Percentiles rank a stretch among this genome's conserved stretches.
Conservation (phyloP, 2,113 vertebrate species). For the Donacobius atricapilla region DNA sequence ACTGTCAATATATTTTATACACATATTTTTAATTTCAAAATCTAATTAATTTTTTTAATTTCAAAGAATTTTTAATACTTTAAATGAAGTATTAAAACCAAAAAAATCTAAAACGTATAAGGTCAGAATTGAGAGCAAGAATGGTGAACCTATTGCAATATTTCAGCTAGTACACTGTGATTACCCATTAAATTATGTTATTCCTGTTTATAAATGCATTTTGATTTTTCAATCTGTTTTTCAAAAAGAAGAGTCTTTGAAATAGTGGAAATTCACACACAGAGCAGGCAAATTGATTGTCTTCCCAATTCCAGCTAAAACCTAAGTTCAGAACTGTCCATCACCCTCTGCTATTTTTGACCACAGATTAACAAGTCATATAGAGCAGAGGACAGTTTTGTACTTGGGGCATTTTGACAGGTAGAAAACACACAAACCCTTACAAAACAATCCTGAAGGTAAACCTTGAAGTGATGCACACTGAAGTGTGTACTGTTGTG, state of each 20-base stretch:
- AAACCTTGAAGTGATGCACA: neutral
- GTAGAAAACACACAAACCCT: neutral
- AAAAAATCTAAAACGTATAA: neutral
- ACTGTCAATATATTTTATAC: too few species aligned
- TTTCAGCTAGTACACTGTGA: neutral
- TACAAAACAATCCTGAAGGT: neutral
- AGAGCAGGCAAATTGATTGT: neutral
- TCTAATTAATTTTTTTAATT: too few species aligned
- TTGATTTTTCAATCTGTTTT: neutral
- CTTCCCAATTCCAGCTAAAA: neutral
- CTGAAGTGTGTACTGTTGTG: neutral
- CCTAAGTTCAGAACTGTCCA: neutral
- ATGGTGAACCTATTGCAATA: neutral
- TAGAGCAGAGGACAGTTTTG: neutral
- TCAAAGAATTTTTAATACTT: too few species aligned
- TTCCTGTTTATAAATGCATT: neutral
- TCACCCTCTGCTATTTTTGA: neutral
- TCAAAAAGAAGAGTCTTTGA: neutral
- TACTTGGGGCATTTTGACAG: neutral
- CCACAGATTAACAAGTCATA: neutral
- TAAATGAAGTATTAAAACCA: neutral
- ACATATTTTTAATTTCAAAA: too few species aligned
- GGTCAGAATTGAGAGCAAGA: neutral
- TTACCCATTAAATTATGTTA: neutral
- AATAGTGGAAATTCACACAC: neutral